A percentile compares a stretch with the other conserved stretches of the same genome.
phyloP scores from a whole-genome alignment of 2,888 invertebrate genomes.

The Melanophora roralis region DNA sequence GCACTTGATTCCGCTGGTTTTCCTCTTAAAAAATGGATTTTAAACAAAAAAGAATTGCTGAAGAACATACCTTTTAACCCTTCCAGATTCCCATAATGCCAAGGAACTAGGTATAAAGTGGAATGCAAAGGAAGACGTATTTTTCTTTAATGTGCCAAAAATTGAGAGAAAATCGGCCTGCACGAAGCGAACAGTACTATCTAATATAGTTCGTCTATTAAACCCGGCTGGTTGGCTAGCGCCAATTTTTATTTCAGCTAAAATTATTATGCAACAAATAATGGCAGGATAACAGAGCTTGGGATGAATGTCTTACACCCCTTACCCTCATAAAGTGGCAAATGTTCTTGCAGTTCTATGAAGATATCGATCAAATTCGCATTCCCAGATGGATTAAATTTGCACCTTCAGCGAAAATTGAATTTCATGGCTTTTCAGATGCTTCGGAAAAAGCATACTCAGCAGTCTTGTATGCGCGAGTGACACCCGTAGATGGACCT shows the following conservation, averaged over 20 bases:
- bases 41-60: not conserved
- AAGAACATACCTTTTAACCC: not conserved
- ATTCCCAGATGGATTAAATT: not conserved
- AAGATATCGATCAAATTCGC: not conserved
- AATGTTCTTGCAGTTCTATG: not conserved
- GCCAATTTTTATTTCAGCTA: not conserved
- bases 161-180: not conserved
- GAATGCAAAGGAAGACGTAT: constrained; percentile 2
- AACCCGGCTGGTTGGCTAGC: not conserved
- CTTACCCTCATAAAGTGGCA: constrained; percentile 3
- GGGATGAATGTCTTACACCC: constrained; percentile 7
- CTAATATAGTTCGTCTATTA: not conserved
- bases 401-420: not conserved
- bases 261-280: constrained; percentile 10
- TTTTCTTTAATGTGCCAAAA: not conserved
- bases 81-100: not conserved
- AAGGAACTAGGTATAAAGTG: not conserved
- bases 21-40: constrained; percentile 9
- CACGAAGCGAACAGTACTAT: constrained; percentile 5
- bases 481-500: not conserved
- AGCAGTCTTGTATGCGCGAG: not conserved
- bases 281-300: constrained; percentile 1
- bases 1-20: not conserved
- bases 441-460: constrained; percentile 3
- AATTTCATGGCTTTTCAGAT: constrained; percentile 4